Conservation (phyloP, 2,888 invertebrate species). For the Gymnoscelis rufifasciata region DNA sequence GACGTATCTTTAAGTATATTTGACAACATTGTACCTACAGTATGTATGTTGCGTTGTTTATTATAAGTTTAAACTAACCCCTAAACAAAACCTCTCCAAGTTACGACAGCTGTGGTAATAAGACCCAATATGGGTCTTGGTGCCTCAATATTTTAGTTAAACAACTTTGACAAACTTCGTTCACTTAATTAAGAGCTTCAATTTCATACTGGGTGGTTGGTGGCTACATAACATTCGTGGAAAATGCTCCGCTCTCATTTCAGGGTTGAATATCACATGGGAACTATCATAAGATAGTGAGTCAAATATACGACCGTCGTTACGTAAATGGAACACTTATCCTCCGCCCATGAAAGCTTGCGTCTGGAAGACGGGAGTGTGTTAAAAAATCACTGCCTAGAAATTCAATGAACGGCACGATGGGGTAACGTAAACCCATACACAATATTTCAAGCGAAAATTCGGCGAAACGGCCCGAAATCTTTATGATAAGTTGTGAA, state of each 20-base stretch:
- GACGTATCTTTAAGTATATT: no score
- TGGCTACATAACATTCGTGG: conserved; percentile 26
- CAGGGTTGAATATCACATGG: conserved; percentile 3
- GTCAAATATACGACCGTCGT: conserved; percentile 21
- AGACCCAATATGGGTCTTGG: conserved; percentile 20
- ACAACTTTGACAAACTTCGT: conserved; percentile 36
- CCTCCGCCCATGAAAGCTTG: conserved; percentile 28
- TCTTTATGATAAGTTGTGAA: conserved; percentile 40
- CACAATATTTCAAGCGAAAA: conserved; percentile 32
- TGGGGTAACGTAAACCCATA: conserved; percentile 37
- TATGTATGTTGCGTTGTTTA: background rate
- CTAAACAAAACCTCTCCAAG: conserved; percentile 13
- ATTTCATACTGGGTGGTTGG: conserved; percentile 26
- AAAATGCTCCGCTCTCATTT: conserved; percentile 10
- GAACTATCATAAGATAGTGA: conserved; percentile 12
- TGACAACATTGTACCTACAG: no score
- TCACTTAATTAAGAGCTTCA: conserved; percentile 34
- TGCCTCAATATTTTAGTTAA: conserved; percentile 36
- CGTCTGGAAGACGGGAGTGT: conserved; percentile 22
- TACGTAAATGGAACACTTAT: conserved; percentile 27
- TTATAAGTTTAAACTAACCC: conserved; percentile 8
- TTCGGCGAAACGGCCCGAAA: conserved; percentile 36
- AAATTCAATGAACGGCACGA: conserved; percentile 31
- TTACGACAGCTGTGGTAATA: conserved; percentile 22
- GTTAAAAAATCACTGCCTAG: conserved; percentile 30